A percentile compares a stretch with the other conserved stretches of the same genome.
These are phyloP conservation scores for Drosophila peninsularis DNA, from an alignment of 2,888 invertebrate species.

Conservation along the genomic window DNA sequence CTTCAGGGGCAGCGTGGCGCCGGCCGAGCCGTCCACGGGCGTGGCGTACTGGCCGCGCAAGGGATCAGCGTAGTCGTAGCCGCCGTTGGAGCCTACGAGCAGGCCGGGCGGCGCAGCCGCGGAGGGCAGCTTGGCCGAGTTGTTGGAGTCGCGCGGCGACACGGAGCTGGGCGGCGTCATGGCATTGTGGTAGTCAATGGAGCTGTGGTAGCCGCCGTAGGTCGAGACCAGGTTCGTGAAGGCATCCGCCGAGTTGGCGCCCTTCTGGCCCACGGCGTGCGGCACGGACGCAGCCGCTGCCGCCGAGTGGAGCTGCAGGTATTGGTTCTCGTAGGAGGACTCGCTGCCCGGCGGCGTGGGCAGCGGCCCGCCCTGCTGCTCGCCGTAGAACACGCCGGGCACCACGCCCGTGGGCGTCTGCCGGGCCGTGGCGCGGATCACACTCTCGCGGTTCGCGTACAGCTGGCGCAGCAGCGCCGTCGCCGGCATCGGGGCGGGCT, in stretches of 20 bases:
- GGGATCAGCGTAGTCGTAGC: conserved; percentile 88
- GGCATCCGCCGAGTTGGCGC: conserved; percentile 85
- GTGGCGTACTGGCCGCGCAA: conserved; percentile 85
- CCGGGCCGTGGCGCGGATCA: conserved; percentile 93
- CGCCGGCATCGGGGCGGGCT: conserved; percentile 90
- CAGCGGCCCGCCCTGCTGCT: conserved; percentile 88
- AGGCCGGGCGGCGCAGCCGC: conserved; percentile 43
- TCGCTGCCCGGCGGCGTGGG: conserved; percentile 97
- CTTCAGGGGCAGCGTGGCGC: conserved; percentile 91
- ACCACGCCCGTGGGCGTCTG: conserved; percentile 81
- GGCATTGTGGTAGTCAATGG: conserved; percentile 94
- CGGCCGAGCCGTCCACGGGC: conserved; percentile 82
- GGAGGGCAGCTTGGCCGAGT: conserved; percentile 84
- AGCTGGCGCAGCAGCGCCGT: conserved; percentile 95
- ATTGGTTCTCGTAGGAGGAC: conserved; percentile 88
- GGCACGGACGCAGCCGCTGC: conserved; percentile 52
- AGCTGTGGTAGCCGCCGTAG: conserved; percentile 87
- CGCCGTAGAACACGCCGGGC: conserved; percentile 79
- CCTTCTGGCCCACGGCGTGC: conserved; percentile 85
- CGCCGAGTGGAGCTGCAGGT: conserved; percentile 85
- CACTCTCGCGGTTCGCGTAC: conserved; percentile 97
- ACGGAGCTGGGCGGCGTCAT: conserved; percentile 99
- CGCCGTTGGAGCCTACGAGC: conserved; percentile 77
- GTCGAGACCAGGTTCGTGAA: conserved; percentile 87
- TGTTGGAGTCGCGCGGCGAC: conserved; percentile 94